A percentile compares a stretch with the other conserved stretches of the same genome.
These are phyloP conservation scores for Neoseiulus cucumeris DNA, from an alignment of 1,140 invertebrate species.

Conservation along the genomic window DNA sequence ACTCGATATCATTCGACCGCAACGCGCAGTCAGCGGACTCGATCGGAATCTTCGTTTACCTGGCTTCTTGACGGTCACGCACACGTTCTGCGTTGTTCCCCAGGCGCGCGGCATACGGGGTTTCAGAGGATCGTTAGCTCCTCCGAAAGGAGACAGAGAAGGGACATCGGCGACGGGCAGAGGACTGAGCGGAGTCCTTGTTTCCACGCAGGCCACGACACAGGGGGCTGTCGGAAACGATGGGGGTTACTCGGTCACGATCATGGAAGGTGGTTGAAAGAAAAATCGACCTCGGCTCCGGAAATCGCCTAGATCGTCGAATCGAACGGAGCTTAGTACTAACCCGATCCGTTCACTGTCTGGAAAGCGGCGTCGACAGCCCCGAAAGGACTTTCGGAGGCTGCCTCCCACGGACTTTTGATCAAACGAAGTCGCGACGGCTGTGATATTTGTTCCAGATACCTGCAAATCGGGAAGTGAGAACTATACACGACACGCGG, in stretches of 20 bases:
- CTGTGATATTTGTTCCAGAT: background rate
- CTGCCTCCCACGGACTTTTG: background rate
- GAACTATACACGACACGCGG: background rate
- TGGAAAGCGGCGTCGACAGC: slow-evolving; percentile 1
- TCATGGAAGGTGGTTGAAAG: background rate
- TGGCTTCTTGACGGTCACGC: slow-evolving; percentile 7
- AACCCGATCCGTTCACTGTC: background rate
- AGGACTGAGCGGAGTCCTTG: too few relatives aligned
- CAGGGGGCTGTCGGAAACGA: too few relatives aligned
- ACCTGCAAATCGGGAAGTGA: background rate
- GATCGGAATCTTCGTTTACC: background rate
- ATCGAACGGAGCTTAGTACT: background rate
- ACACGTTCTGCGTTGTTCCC: background rate
- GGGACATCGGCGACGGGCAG: background rate
- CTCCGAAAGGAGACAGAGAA: background rate
- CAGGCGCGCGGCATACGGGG: background rate
- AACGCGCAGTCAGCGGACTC: too few relatives aligned
- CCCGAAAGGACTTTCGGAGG: background rate
- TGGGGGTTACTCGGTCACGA: background rate
- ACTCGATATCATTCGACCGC: too few relatives aligned
- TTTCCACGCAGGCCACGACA: too few relatives aligned
- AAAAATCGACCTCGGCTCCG: background rate
- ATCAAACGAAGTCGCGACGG: background rate
- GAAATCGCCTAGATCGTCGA: too few relatives aligned
- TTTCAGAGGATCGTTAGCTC: background rate